A percentile compares a stretch with the other conserved stretches of the same genome.
These are phyloP conservation scores for Goniozus legneri DNA, from an alignment of 1,140 invertebrate species.

Conservation along the genomic window DNA sequence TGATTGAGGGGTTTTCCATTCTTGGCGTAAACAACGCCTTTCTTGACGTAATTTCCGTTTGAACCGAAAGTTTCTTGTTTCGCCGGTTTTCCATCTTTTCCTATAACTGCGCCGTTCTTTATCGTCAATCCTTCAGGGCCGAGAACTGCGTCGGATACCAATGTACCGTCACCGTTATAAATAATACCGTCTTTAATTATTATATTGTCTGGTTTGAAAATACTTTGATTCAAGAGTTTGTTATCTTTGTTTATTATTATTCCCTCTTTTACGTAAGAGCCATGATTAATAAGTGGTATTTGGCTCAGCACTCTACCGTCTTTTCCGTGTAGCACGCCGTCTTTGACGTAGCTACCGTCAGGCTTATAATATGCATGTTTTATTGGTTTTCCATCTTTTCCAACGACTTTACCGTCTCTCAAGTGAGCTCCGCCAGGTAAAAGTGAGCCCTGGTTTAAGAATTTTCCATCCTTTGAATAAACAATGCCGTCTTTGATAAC, in stretches of 20 bases:
- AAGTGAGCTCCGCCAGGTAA: slow-evolving; percentile 42
- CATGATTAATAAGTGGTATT: slow-evolving; percentile 43
- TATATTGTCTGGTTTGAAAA: slow-evolving; percentile 44
- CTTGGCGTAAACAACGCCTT: slow-evolving; percentile 38
- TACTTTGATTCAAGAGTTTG: slow-evolving; percentile 36
- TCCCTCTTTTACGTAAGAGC: slow-evolving; percentile 41
- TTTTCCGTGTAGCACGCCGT: slow-evolving; percentile 40
- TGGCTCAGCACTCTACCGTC: slow-evolving; percentile 39
- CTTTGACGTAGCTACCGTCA: slow-evolving; percentile 46
- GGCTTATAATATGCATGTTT: slow-evolving; percentile 47
- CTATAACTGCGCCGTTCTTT: slow-evolving; percentile 40
- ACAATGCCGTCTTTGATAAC: slow-evolving; percentile 43
- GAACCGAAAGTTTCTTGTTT: slow-evolving; percentile 46
- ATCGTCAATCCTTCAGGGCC: slow-evolving; percentile 37
- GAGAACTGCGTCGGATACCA: slow-evolving; percentile 31
- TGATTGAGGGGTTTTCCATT: slow-evolving; percentile 45
- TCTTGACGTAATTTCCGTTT: slow-evolving; percentile 43
- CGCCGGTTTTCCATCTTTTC: slow-evolving; percentile 42
- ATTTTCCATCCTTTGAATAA: slow-evolving; percentile 42
- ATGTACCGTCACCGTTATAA: slow-evolving; percentile 25
- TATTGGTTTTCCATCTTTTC: slow-evolving; percentile 43
- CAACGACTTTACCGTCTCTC: slow-evolving; percentile 44
- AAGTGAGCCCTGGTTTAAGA: slow-evolving; percentile 46
- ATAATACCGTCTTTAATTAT: slow-evolving; percentile 43
- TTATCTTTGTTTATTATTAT: slow-evolving; percentile 35